Evolutionary conservation across 2,888 invertebrate species (phyloP), one percentile per base, ranked within the genome.

Genomic region (Eilema depressum): DNA sequence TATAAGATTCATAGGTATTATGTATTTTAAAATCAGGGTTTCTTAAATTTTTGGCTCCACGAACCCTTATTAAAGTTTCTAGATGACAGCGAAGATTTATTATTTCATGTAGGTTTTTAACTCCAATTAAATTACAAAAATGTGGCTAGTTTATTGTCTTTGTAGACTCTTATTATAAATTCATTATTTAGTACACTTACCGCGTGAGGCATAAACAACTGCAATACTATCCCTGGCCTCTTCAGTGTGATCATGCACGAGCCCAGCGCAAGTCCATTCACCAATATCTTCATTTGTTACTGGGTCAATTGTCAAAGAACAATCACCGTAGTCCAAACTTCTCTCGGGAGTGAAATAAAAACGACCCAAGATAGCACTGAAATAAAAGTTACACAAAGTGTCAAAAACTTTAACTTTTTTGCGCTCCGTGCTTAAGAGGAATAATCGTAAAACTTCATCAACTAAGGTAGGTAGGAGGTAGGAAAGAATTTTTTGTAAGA

Each of bases 201-300:
- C 53, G 12, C 20, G 60, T 10, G 20, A 10, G 3, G 70, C 80
- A 84, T 77, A 12, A 23, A 30, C 17, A 3, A 89, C 89, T 79
- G 56, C 66, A 71, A 93, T 81, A 0, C 76, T 86, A 68, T 93
- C 95, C n/a, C 83, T 87, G 0, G 93, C 84, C 75, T 95, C 95
- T 17, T 81, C 57, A 2, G 74, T 41, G 1, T 89, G 86, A 17
- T 88, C 86, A 28, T 91, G 86, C 20, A 95, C 82, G 14, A 92
- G 74, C 0, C 90, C 95, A 0, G 93, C 95, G 68, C 96, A 96
- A 0, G 91, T 92, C 96, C 96, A 96, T 26, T 81, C 79, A 1
- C 96, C 96, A 12, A 90, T 71, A 72, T 96, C 95, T 11, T 92
- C 90, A 0, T 76, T 77, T 20, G 70, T 47, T 1, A 94, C 88